Conservation (phyloP, 2,888 invertebrate species). For the Stomorhina lunata region DNA sequence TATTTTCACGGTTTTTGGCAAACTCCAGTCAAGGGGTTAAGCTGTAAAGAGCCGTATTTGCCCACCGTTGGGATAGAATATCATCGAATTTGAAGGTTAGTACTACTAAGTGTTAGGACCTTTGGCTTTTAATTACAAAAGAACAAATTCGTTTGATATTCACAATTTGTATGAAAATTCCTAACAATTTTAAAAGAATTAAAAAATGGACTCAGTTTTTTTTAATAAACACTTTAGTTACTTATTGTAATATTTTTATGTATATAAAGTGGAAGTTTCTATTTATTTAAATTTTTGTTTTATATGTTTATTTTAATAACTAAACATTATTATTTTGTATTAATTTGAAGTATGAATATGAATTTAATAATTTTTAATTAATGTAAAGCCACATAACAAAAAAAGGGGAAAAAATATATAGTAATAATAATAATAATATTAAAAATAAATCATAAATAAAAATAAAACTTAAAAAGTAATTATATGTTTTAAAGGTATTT, state of each 20-base stretch:
- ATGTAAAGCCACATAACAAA: conserved; percentile 63
- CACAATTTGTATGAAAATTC: too few species aligned
- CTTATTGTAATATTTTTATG: conserved; percentile 1
- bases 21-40: too few species aligned
- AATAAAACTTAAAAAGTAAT: conserved; percentile 54
- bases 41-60: too few species aligned
- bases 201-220: neutral
- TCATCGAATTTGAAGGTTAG: too few species aligned
- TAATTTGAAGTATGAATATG: conserved; percentile 45
- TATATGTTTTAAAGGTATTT: conserved; percentile 6
- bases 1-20: too few species aligned
- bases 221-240: conserved; percentile 42
- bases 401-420: conserved; percentile 17
- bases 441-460: conserved; percentile 47
- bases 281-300: conserved; percentile 42
- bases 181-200: neutral
- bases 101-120: too few species aligned
- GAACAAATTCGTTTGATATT: too few species aligned
- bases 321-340: conserved; percentile 62
- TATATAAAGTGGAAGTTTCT: conserved; percentile 29
- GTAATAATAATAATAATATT: conserved; percentile 19
- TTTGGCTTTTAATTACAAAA: too few species aligned
- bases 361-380: conserved; percentile 49
- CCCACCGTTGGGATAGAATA: too few species aligned
- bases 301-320: conserved; percentile 49